phyloP scores from a whole-genome alignment of 1,140 invertebrate genomes.

The Sarcophaga peregrina region DNA sequence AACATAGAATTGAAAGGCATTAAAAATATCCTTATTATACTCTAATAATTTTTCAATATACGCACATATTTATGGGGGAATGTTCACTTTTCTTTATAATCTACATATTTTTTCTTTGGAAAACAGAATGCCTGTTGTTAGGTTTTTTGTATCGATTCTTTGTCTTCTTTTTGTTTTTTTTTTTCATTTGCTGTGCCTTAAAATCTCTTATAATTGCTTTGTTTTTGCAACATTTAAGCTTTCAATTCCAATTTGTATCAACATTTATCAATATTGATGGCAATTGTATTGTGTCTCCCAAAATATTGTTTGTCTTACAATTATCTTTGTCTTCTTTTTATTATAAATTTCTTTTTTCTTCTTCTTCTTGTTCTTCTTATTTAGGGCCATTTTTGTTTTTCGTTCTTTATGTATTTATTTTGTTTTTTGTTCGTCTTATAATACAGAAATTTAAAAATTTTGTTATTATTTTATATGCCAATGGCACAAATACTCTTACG shows the following conservation, averaged over 20 bases:
- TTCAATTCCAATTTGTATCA: constrained; percentile 30
- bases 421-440: neutral
- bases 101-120: neutral
- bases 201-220: constrained; percentile 17
- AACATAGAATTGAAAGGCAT: no score
- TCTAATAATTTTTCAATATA: no score
- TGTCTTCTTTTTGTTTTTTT: neutral
- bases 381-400: neutral
- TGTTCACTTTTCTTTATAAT: neutral
- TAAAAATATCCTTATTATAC: no score
- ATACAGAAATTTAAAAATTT: neutral
- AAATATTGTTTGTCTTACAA: no score
- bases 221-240: constrained; percentile 31
- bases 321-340: no score
- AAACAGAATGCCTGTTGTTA: no score
- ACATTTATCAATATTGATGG: constrained; percentile 28
- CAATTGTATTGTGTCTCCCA: neutral
- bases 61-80: no score
- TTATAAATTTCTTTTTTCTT: no score
- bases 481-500: neutral
- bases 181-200: neutral
- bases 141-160: neutral
- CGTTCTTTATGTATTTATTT: neutral
- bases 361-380: neutral
- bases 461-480: constrained; percentile 1